Percentiles rank a stretch among this genome's conserved stretches.
These are phyloP conservation scores for Cladopsammia gracilis DNA, from an alignment of 64 coral and sea anemone genomes.

Conservation along the genomic window DNA sequence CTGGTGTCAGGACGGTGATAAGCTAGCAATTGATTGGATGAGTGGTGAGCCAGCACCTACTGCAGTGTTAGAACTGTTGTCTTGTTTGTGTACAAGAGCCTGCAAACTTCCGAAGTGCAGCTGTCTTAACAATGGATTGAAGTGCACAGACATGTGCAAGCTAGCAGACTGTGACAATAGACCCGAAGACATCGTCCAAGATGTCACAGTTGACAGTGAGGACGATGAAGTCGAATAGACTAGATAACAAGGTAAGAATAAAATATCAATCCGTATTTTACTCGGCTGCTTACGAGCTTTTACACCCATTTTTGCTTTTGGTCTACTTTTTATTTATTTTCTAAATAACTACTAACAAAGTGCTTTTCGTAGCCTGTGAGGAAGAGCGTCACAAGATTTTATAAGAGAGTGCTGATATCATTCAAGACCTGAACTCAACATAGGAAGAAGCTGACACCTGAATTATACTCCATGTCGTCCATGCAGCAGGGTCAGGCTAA, in stretches of 20 bases:
- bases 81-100: slow-evolving; percentile 51
- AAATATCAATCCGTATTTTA: too few species aligned
- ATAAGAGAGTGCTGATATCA: neutral
- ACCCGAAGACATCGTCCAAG: slow-evolving; percentile 38
- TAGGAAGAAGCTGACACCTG: slow-evolving; percentile 78
- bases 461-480: slow-evolving; percentile 52
- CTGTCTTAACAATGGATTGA: slow-evolving; percentile 54
- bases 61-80: slow-evolving; percentile 63
- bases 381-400: slow-evolving; percentile 49
- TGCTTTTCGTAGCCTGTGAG: slow-evolving; percentile 43
- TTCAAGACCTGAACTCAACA: slow-evolving; percentile 61
- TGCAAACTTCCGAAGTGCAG: slow-evolving; percentile 50
- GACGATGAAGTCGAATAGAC: slow-evolving; percentile 25
- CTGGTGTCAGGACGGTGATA: slow-evolving; percentile 53
- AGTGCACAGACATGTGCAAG: slow-evolving; percentile 70
- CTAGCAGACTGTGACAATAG: slow-evolving; percentile 60
- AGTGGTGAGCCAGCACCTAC: slow-evolving; percentile 52
- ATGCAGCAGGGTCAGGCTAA: slow-evolving; percentile 37
- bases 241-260: too few species aligned
- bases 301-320: too few species aligned
- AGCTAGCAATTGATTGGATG: slow-evolving; percentile 63
- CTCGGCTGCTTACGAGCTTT: too few species aligned
- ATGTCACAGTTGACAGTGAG: neutral
- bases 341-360: too few species aligned
- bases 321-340: too few species aligned